A percentile compares a stretch with the other conserved stretches of the same genome.
phyloP scores from a whole-genome alignment of 2,113 vertebrate species.

The Macquaria australasica region DNA sequence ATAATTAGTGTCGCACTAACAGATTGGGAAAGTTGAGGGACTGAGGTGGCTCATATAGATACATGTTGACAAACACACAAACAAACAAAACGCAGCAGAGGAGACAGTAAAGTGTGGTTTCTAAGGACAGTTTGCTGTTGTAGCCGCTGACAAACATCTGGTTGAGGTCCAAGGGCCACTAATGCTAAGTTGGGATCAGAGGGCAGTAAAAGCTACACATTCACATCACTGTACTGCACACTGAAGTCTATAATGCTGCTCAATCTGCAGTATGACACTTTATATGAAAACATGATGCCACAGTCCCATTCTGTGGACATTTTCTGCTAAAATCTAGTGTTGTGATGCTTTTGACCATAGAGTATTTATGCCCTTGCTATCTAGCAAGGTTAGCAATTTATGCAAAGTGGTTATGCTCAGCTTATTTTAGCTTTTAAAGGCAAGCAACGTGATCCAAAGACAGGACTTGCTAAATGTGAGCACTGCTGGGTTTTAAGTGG shows the following conservation, averaged over 20 bases:
- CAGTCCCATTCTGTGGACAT: background rate
- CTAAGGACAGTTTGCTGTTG: slow-evolving; percentile 16
- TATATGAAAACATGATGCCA: background rate
- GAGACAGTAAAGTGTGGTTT: background rate
- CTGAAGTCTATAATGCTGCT: background rate
- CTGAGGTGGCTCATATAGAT: slow-evolving; percentile 38
- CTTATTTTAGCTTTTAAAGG: slow-evolving; percentile 47
- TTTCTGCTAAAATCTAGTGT: background rate
- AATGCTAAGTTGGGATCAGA: slow-evolving; percentile 45
- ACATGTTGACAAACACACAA: slow-evolving; percentile 27
- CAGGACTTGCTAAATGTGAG: slow-evolving; percentile 60
- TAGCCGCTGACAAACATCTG: slow-evolving; percentile 30
- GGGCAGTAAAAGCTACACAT: slow-evolving; percentile 33
- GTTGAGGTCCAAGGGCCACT: slow-evolving; percentile 38
- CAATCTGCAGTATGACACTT: background rate
- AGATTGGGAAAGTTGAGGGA: slow-evolving; percentile 42
- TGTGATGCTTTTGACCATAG: background rate
- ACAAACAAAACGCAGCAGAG: slow-evolving; percentile 21
- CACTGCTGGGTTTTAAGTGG: slow-evolving; percentile 61
- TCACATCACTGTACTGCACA: slow-evolving; percentile 7
- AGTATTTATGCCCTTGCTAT: slow-evolving; percentile 1
- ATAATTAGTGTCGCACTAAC: slow-evolving; percentile 59
- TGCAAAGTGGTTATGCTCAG: slow-evolving; percentile 20
- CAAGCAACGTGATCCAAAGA: slow-evolving; percentile 35
- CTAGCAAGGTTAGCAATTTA: slow-evolving; percentile 16